These are phyloP conservation scores for Macropus fuliginosus DNA, from an alignment of 2,797 vertebrate species.

Conservation along the genomic window DNA sequence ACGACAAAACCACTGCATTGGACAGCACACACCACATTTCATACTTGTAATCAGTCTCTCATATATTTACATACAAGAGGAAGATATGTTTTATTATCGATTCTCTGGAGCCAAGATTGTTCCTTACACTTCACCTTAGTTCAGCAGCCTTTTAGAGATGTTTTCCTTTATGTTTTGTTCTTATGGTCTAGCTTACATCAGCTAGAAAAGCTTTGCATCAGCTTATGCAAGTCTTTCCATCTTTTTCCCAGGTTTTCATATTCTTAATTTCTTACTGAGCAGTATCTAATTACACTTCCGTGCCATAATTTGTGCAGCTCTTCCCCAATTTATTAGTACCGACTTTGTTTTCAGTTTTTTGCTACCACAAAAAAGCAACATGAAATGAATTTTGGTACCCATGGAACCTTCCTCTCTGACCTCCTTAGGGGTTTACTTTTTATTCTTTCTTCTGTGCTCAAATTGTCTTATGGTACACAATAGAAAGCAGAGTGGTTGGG, in stretches of 20 bases:
- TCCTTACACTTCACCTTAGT: neutral
- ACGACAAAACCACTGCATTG: neutral
- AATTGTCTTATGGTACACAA: neutral
- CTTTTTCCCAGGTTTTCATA: neutral
- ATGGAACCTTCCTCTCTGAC: neutral
- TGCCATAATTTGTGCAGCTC: neutral
- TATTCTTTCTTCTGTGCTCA: slow-evolving; percentile 2
- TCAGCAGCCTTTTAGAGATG: neutral
- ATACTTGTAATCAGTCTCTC: neutral
- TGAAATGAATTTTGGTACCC: neutral
- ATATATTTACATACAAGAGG: neutral
- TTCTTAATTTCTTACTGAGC: neutral
- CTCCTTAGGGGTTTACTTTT: neutral
- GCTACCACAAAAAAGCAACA: neutral
- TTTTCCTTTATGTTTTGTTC: neutral
- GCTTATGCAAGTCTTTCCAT: neutral
- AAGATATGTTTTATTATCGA: neutral
- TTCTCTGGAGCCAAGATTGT: neutral
- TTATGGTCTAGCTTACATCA: neutral
- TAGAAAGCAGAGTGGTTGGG: neutral
- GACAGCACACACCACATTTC: neutral
- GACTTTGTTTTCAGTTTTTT: neutral
- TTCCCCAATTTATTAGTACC: neutral
- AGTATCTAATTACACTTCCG: neutral
- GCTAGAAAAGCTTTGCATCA: neutral